phyloP scores from a whole-genome alignment of 2,113 vertebrate species.

The Tauraco erythrolophus region DNA sequence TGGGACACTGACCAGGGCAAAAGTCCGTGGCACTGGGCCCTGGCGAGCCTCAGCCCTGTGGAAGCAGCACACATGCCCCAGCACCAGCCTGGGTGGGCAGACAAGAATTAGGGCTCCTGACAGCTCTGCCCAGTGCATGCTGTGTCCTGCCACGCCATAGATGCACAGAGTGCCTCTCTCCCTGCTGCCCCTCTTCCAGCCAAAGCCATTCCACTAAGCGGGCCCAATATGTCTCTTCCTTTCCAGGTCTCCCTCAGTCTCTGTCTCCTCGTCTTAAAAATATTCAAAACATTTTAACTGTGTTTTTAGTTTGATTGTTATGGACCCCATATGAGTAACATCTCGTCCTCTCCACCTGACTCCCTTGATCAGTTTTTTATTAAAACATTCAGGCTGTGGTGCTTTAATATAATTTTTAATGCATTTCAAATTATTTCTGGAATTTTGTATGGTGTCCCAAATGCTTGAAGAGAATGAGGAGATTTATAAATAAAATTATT shows the following conservation, averaged over 20 bases:
- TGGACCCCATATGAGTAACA: not conserved
- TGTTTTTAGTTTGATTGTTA: not conserved
- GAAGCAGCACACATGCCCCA: not conserved
- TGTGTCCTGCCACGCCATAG: accelerated
- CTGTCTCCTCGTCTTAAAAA: not conserved
- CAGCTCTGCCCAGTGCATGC: accelerated
- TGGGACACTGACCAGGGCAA: not conserved
- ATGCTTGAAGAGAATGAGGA: not conserved
- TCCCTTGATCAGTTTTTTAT: slow-evolving; percentile 27
- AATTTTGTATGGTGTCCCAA: slow-evolving; percentile 1
- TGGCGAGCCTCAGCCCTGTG: not conserved
- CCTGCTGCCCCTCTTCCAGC: not conserved
- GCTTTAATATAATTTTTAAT: slow-evolving; percentile 47
- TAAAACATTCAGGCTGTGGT: slow-evolving; percentile 20
- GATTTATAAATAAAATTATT: slow-evolving; percentile 37
- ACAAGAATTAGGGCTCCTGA: not conserved
- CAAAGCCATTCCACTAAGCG: not conserved
- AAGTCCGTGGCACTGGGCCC: not conserved
- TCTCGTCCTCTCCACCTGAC: not conserved
- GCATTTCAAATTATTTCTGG: slow-evolving; percentile 31
- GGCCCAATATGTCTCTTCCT: not conserved
- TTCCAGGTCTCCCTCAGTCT: not conserved
- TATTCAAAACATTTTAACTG: not conserved
- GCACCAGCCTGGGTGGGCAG: not conserved
- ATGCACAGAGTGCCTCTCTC: not conserved